Conservation (phyloP, 2,113 vertebrate species). For the Circaetus cinerascens region DNA sequence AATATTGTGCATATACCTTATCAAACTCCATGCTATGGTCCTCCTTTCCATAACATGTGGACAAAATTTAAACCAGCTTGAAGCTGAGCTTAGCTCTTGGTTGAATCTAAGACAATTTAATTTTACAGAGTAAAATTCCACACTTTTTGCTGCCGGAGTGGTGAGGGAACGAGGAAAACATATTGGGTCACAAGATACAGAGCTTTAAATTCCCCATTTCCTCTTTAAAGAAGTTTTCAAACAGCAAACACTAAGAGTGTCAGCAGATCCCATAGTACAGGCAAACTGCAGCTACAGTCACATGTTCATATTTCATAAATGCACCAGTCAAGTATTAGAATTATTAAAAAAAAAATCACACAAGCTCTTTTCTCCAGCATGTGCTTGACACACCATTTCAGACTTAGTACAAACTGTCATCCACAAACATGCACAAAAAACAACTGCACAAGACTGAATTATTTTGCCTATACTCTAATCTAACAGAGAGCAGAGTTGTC, state of each 20-base stretch:
- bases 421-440: neutral
- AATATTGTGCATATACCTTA: no score
- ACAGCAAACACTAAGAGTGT: neutral
- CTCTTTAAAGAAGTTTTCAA: neutral
- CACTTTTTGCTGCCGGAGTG: no score
- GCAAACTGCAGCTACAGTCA: neutral
- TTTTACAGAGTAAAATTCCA: no score
- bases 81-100: no score
- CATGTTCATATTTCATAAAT: neutral
- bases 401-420: neutral
- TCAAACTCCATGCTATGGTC: no score
- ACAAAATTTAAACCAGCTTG: no score
- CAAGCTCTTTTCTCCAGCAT: neutral
- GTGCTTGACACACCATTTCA: neutral
- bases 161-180: slow-evolving; percentile 38
- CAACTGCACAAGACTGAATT: neutral
- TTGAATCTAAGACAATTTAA: no score
- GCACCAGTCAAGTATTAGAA: neutral
- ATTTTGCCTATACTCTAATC: neutral
- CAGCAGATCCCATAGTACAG: neutral
- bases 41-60: no score
- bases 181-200: neutral
- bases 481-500: neutral
- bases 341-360: neutral
- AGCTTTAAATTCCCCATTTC: neutral